Evolutionary conservation across 2,113 vertebrate species (phyloP), one percentile per base, ranked within the genome.

Genomic region (Natator depressus): DNA sequence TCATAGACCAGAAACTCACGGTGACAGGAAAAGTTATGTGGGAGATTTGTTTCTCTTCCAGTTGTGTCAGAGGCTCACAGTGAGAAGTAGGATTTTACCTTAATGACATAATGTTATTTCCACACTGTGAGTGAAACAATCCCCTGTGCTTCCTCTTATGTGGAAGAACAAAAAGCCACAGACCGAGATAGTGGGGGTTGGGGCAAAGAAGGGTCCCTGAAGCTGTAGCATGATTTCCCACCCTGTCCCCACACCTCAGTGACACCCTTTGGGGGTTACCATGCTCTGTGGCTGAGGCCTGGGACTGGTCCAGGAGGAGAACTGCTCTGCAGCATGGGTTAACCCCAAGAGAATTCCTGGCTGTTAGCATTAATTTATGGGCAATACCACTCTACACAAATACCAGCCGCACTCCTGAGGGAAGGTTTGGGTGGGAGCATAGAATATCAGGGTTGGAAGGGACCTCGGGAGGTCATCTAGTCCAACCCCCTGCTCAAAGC

Each of bases 31-130:
- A 6, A 82, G 24, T 88, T 82, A 57, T 69, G 65, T 69, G 51
- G 20, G 85, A 84, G 17, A 38, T 17, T 25, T 20, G 10, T 86
- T 95, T 92, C 6, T 5, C 38, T 91, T 96, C n/a, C 38, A 84
- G 3, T 90, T 96, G 6, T 59, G 65, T 0, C 0, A 85, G 84
- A 80, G 57, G 49, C n/a, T 57, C 0, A 0, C 65, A 59, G 51
- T 88, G 84, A 81, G 76, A 87, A 55, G 35, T 50, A 10, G 49
- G 46, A 65, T 85, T 55, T 38, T 86, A 89, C 54, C 54, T 91
- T 85, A 53, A 62, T 94, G 90, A 94, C 80, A 85, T 6, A 13
- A 42, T 82, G 59, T 53, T 25, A 91, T 91, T 97, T 96, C 88
- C 91, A 89, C 0, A 0, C 72, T 88, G 25, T 79, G 85, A 92